Evolutionary conservation across 2,113 vertebrate genomes (phyloP), one percentile per base, ranked within the genome.

Genomic region (Apaloderma vittatum): DNA sequence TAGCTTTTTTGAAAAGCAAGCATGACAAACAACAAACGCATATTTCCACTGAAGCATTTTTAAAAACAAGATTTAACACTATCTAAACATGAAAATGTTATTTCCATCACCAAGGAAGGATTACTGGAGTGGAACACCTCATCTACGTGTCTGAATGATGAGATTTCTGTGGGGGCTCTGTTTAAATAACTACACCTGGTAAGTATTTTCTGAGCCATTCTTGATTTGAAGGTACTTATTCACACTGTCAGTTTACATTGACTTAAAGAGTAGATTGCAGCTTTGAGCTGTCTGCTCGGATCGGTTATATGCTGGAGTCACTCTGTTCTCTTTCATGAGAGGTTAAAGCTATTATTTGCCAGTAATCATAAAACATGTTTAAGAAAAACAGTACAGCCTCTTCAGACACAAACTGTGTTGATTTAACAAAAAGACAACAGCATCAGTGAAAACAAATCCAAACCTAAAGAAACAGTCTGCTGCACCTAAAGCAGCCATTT

Each of bases 201-300:
- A 66, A 78, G 26, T 90, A 51, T 83, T 94, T 95, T 37, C 59
- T 24, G 23, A 85, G 45, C 26, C 46, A 29, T 37, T 85, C 57
- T 52, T 59, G 32, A 51, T 96, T 88, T 94, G 80, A 77, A 80
- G 70, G 58, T 62, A 58, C 73, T 54, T 84, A 87, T 96, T 94
- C 37, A 30, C 62, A 46, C 48, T 94, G 70, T 82, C 75, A 55
- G 26, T 68, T 93, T 86, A 27, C 46, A 75, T 32, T 78, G 52
- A 30, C 63, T 62, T 52, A 79, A 95, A 77, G 72, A 80, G 70
- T 54, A 79, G 65, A 46, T 15, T 4, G 5, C 19, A 65, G 52
- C 61, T 90, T 94, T 91, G 66, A 75, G 66, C 68, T 89, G 34
- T 55, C 92, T 90, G 79, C 54, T 91, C 21, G 3, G 54, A 26